Conservation (phyloP, 2,888 invertebrate genomes). For the Troilus luridus region DNA sequence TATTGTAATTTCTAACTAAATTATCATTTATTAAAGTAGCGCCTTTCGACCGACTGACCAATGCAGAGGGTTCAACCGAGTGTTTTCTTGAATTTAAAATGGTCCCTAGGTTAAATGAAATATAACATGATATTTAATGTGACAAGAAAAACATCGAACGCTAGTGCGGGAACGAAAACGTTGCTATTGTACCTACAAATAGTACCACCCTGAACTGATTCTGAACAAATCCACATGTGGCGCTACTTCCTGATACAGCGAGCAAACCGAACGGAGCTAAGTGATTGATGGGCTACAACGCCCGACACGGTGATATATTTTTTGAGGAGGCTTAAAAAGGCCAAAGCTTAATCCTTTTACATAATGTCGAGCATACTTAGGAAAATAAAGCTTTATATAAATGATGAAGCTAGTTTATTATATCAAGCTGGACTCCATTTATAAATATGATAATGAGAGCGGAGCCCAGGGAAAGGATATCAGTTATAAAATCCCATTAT, state of each 20-base stretch:
- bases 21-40: no score
- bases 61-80: no score
- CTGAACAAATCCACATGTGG: not conserved
- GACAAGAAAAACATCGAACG: not conserved
- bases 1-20: no score
- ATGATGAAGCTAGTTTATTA: constrained; percentile 1
- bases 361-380: not conserved
- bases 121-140: no score
- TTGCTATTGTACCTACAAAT: not conserved
- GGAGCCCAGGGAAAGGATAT: not conserved
- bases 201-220: not conserved
- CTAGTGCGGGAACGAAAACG: not conserved
- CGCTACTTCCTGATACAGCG: not conserved
- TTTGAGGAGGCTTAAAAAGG: not conserved
- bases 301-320: not conserved
- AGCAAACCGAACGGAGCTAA: not conserved
- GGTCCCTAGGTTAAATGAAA: no score
- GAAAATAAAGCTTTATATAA: not conserved
- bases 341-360: not conserved
- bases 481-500: constrained; percentile 10
- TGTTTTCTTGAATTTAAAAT: no score
- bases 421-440: not conserved
- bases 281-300: not conserved
- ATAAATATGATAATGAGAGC: not conserved
- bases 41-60: no score